Conservation (phyloP, 2,113 vertebrate species). For the Maccullochella peelii region DNA sequence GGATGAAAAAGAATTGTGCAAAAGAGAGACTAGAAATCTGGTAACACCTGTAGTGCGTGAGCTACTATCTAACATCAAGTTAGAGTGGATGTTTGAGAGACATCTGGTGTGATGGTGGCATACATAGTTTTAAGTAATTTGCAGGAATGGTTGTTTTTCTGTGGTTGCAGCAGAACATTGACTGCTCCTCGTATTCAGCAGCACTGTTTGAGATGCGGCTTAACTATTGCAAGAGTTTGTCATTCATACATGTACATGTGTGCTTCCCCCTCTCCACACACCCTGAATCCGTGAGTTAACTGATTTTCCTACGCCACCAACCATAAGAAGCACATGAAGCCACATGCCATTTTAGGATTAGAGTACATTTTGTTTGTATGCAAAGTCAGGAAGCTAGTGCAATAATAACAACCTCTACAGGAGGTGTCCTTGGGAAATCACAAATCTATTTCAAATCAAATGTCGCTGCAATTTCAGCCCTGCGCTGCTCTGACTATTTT, state of each 20-base stretch:
- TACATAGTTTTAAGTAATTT: background rate
- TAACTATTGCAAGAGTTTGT: background rate
- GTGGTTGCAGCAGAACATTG: background rate
- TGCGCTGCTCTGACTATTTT: slow-evolving; percentile 28
- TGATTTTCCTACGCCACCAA: background rate
- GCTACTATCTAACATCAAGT: background rate
- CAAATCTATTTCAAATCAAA: background rate
- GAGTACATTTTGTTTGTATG: slow-evolving; percentile 21
- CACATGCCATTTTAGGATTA: background rate
- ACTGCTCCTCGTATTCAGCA: background rate
- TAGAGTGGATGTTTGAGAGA: background rate
- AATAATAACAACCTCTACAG: background rate
- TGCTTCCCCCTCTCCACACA: background rate
- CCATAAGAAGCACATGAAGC: background rate
- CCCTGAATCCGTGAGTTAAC: background rate
- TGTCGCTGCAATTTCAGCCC: background rate
- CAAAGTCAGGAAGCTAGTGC: background rate
- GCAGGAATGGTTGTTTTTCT: background rate
- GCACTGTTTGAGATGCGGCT: background rate
- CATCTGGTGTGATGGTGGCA: background rate
- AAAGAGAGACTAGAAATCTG: background rate
- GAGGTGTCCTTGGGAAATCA: background rate
- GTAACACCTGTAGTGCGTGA: background rate
- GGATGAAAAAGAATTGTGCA: slow-evolving; percentile 6
- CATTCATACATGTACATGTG: background rate